Conservation (phyloP, 64 coral and sea anemone species). For the Anthopleura sola region DNA sequence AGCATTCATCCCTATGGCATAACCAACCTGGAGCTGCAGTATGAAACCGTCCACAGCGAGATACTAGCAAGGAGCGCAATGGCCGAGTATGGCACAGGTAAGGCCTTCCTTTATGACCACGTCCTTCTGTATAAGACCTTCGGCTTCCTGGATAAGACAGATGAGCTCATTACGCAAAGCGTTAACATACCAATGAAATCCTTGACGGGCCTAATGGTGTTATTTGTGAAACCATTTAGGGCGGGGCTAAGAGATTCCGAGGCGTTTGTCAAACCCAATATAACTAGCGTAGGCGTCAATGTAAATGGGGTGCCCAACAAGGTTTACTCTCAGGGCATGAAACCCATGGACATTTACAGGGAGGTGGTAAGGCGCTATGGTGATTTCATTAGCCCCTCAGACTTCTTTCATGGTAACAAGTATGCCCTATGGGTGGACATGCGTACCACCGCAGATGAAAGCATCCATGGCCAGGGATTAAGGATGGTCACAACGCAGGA, state of each 20-base stretch:
- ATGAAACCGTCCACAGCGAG: neutral
- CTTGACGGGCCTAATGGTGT: neutral
- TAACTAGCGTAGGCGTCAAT: neutral
- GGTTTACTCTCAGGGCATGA: slow-evolving; percentile 20
- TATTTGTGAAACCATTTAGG: neutral
- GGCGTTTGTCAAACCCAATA: neutral
- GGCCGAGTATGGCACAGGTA: neutral
- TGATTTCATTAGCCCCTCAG: neutral
- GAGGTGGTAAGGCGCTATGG: neutral
- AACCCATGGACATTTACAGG: neutral
- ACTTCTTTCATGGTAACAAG: neutral
- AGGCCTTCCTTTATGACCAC: slow-evolving; percentile 3
- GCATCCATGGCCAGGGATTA: slow-evolving; percentile 24
- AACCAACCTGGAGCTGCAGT: neutral
- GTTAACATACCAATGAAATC: neutral
- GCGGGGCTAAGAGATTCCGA: neutral
- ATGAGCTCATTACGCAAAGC: neutral
- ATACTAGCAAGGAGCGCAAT: neutral
- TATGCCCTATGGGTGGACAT: slow-evolving; percentile 20
- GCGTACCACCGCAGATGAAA: neutral
- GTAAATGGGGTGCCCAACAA: slow-evolving; percentile 11
- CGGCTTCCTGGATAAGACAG: neutral
- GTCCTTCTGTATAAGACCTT: neutral
- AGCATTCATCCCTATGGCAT: neutral
- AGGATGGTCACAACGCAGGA: slow-evolving; percentile 1